Percentiles rank a stretch among this genome's conserved stretches.
These are phyloP conservation scores for Dyspetes luteomarginatus DNA, from an alignment of 2,888 invertebrate species.

Conservation along the genomic window DNA sequence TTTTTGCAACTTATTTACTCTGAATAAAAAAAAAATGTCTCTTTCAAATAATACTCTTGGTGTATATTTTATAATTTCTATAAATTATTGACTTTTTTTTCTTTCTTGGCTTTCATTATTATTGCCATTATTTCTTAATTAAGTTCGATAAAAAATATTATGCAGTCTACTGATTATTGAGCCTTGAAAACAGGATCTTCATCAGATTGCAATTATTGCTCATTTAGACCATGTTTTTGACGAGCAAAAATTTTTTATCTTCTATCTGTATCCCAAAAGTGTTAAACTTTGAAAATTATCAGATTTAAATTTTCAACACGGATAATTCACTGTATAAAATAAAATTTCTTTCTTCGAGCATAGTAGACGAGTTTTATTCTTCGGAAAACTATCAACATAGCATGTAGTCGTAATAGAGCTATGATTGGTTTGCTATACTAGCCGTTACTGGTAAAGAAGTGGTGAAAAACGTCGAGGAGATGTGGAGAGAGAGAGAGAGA, in stretches of 20 bases:
- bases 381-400: background rate
- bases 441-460: background rate
- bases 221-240: background rate
- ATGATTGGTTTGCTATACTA: slow-evolving; percentile 6
- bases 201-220: background rate
- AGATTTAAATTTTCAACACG: background rate
- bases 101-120: too few species aligned
- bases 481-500: background rate
- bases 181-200: too few species aligned
- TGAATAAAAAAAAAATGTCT: too few species aligned
- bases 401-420: slow-evolving; percentile 5
- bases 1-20: too few species aligned
- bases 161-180: too few species aligned
- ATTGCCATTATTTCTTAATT: too few species aligned
- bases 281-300: background rate
- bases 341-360: slow-evolving; percentile 3
- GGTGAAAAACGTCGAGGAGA: slow-evolving; percentile 28
- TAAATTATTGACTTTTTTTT: too few species aligned
- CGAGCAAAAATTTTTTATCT: background rate
- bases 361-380: slow-evolving; percentile 13
- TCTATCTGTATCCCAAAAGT: background rate
- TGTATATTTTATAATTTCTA: too few species aligned
- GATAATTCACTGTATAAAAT: background rate
- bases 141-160: too few species aligned
- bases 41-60: too few species aligned